Evolutionary conservation across 2,888 invertebrate species (phyloP).

Genomic region (Frankliniella fusca): DNA sequence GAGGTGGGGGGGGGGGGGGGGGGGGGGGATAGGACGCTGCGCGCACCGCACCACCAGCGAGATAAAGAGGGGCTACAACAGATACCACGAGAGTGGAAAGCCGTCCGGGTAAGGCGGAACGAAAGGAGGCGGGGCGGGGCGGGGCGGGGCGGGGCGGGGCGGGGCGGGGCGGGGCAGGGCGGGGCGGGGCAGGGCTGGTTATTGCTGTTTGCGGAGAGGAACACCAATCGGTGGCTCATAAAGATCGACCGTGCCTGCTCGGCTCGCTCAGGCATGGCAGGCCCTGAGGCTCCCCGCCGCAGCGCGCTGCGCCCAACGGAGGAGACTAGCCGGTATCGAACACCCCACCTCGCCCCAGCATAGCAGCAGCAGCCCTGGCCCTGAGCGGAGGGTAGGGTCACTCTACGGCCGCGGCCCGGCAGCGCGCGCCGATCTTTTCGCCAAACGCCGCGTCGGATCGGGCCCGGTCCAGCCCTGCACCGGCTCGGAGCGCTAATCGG

Average conservation of each 20-base stretch:
- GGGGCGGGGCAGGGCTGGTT: not conserved
- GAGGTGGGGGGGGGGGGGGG: no score
- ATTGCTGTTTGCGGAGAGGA: slow-evolving; percentile 5
- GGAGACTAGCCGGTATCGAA: no score
- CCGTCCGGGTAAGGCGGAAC: no score
- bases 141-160: not conserved
- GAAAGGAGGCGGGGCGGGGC: not conserved
- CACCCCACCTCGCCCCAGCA: no score
- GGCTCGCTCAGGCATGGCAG: not conserved
- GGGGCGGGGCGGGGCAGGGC: not conserved
- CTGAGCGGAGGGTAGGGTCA: not conserved
- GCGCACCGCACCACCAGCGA: no score
- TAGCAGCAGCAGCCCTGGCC: not conserved
- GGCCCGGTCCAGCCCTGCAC: not conserved
- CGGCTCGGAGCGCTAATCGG: not conserved
- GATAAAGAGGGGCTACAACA: no score
- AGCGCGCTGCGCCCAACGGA: no score
- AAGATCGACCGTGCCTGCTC: not conserved
- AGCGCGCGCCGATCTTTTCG: not conserved
- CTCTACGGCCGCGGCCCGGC: not conserved
- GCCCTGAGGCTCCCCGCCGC: not conserved
- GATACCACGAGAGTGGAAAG: no score
- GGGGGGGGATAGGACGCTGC: no score
- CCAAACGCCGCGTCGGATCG: not conserved
- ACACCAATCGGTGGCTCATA: not conserved